A percentile compares a stretch with the other conserved stretches of the same genome.
These are phyloP conservation scores for Buceros bicornis DNA, from an alignment of 2,797 vertebrate genomes.

Conservation along the genomic window DNA sequence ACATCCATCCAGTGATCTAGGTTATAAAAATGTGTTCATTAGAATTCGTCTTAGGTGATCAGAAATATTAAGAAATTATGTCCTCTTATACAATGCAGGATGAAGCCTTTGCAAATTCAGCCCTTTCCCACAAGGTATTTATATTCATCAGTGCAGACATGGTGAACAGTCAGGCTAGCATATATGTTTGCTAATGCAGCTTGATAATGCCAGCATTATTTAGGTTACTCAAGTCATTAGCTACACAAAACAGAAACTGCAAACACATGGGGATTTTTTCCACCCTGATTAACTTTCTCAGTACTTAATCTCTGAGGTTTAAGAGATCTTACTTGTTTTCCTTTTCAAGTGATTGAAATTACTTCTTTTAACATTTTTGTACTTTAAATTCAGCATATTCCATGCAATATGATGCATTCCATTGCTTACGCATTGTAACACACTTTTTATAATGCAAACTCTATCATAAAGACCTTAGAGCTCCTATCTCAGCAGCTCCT, in stretches of 20 bases:
- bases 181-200: conserved; percentile 26
- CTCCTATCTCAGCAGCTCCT: neutral
- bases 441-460: conserved; percentile 23
- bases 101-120: conserved; percentile 24
- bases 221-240: conserved; percentile 43
- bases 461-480: neutral
- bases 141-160: neutral
- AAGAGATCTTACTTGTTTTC: neutral
- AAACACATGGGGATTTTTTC: neutral
- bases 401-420: conserved; percentile 14
- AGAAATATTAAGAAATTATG: neutral
- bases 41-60: neutral
- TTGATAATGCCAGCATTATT: conserved; percentile 27
- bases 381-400: conserved; percentile 45
- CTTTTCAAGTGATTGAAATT: conserved; percentile 20
- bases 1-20: conserved; percentile 3
- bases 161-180: neutral
- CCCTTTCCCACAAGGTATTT: conserved; percentile 26
- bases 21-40: conserved; percentile 23
- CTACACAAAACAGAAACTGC: conserved; percentile 21
- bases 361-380: neutral
- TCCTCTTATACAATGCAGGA: neutral
- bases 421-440: conserved; percentile 18
- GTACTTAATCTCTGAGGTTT: conserved; percentile 26
- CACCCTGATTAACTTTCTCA: conserved; percentile 38